These are phyloP conservation scores for Drosophila anceps DNA, from an alignment of 2,888 invertebrate genomes.

Conservation along the genomic window DNA sequence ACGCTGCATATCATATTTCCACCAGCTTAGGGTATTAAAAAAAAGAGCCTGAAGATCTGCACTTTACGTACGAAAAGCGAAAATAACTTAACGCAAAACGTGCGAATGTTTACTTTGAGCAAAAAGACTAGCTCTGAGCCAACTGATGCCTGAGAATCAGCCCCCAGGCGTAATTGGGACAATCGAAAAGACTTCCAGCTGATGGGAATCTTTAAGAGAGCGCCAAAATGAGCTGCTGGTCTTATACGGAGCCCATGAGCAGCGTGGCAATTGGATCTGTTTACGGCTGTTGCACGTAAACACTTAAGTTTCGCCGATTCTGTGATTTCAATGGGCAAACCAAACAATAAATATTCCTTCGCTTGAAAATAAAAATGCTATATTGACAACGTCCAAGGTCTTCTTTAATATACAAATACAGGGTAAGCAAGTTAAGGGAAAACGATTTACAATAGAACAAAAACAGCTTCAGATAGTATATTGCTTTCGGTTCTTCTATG, in stretches of 20 bases:
- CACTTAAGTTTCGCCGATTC: not conserved
- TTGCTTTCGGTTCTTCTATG: too few species aligned
- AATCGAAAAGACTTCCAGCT: constrained; percentile 11
- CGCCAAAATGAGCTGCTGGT: constrained; percentile 16
- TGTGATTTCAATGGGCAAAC: not conserved
- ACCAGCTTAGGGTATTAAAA: not conserved
- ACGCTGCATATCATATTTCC: not conserved
- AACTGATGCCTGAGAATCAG: constrained; percentile 15
- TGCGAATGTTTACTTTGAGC: constrained; percentile 74
- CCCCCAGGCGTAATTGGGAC: constrained; percentile 37
- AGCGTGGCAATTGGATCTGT: not conserved
- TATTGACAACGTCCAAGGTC: not conserved
- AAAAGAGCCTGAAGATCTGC: constrained; percentile 21
- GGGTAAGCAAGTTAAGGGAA: not conserved
- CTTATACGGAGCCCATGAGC: not conserved
- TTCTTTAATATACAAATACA: not conserved
- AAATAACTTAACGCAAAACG: constrained; percentile 72
- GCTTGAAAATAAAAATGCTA: not conserved
- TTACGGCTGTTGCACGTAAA: not conserved
- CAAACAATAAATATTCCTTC: not conserved
- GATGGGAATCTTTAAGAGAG: constrained; percentile 28
- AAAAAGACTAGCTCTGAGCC: constrained; percentile 31
- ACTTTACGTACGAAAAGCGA: constrained; percentile 46
- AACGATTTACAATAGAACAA: too few species aligned
- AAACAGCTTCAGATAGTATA: too few species aligned